Evolutionary conservation across 2,113 vertebrate species (phyloP).

Genomic region (Ceyx cyanopectus): DNA sequence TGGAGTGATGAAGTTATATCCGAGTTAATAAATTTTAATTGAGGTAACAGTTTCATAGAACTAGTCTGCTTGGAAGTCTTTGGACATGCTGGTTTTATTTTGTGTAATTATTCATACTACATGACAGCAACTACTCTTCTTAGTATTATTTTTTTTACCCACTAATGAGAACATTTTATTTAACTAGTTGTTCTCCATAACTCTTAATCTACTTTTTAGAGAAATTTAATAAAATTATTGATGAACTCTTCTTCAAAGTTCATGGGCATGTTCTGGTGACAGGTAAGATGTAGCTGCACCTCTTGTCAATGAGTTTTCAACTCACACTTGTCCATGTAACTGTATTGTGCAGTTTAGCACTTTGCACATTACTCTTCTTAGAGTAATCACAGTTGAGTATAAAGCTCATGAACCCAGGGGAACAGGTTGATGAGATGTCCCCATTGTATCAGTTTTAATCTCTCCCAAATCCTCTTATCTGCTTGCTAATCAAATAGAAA

Average conservation of each 20-base stretch:
- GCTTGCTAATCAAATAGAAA: slow-evolving; percentile 13
- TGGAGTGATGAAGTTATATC: not conserved
- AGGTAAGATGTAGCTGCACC: not conserved
- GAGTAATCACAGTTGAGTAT: not conserved
- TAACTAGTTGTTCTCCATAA: not conserved
- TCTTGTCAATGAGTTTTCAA: not conserved
- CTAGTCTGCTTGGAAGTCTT: not conserved
- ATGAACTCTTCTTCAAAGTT: not conserved
- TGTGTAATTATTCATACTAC: not conserved
- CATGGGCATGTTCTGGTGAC: not conserved
- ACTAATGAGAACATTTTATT: not conserved
- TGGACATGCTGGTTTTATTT: not conserved
- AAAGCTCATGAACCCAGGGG: not conserved
- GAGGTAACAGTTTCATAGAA: not conserved
- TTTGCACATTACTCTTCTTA: not conserved
- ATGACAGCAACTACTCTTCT: not conserved
- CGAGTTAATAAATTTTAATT: not conserved
- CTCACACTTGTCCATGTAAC: not conserved
- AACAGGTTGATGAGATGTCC: slow-evolving; percentile 6
- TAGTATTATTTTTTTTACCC: not conserved
- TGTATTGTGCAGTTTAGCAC: not conserved
- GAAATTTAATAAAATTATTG: not conserved
- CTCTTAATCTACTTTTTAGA: not conserved
- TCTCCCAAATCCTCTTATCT: slow-evolving; percentile 21
- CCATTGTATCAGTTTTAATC: not conserved